Base-by-base conservation (phyloP, 1,140 invertebrate species). In the Ceratosolen solmsi region DNA sequence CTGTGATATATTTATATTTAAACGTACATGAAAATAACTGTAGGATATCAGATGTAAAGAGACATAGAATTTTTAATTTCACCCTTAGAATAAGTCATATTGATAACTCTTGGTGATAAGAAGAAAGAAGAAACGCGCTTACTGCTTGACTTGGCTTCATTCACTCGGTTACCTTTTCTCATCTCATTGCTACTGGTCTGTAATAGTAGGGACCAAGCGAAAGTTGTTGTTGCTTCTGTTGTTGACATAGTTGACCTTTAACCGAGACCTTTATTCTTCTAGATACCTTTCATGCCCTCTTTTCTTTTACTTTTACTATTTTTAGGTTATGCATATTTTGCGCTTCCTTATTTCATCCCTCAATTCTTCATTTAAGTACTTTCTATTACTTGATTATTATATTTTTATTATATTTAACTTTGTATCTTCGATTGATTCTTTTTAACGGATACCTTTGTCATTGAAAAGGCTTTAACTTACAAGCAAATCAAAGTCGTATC, bases 231-330 rank as follows among this genome's bases (percentile, higher is more conserved):
- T 74, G 79, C 79, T 80, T 60, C 79, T 80, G 79, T 74, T 72
- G 79, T 54, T 80, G 79, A 80, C 79, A 80, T n/a, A 74, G 79
- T 80, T 74, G 51, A 8, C 46, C 79, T 65, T 68, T 51, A 58
- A 68, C 79, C 79, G 46, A 80, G 79, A 65, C 58, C 71, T 74
- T 68, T n/a, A n/a, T n/a, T n/a, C n/a, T n/a, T n/a, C n/a, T n/a
- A n/a, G n/a, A n/a, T n/a, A n/a, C 17, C n/a, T 30, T 36, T 27
- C 65, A 25, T 36, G 25, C 49, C 51, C 51, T 15, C 70, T 0
- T 22, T 7, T 30, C 41, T 60, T 25, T 8, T 20, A 20, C 38
- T 5, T 0, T 17, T 17, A 33, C 1, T 63, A 75, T 36, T 27
- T 46, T 41, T 17, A 46, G 13, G 13, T 46, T 8, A 1, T 7